Base-by-base conservation (phyloP, 2,888 invertebrate genomes). In the Muscina levida region DNA sequence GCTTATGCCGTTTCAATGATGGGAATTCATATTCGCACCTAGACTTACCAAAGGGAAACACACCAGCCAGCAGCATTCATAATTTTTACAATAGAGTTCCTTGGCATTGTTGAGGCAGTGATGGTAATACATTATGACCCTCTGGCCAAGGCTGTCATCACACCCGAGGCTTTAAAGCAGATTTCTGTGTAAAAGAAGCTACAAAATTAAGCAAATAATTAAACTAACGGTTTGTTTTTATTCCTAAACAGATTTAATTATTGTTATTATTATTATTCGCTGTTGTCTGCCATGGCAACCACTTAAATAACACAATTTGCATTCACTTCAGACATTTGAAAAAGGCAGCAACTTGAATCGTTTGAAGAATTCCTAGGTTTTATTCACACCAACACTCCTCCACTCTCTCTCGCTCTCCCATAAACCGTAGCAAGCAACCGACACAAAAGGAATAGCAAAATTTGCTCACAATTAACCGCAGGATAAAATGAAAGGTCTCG, bases 291-390 rank as follows among this genome's bases (percentile, higher is more conserved):
- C 19, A 19, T 39, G 37, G 62, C 62, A n/a, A n/a, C n/a, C n/a
- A 65, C 22, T 42, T 39, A 42, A 26, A 59, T 68, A 74, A 74
- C 48, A 67, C 46, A 68, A 75, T 75, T 75, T 68, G 42, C 68
- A 75, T 68, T 10, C 75, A 62, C 68, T 75, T 68, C 59, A 68
- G 75, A 75, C 75, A 75, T 51, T 39, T 39, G n/a, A 51, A 62
- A 13, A 67, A 48, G 57, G 31, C 17, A 46, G 39, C 62, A 62
- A 31, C 62, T 62, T 51, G 53, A 56, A 56, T 39, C 11, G 22
- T n/a, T 31, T 17, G 13, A 59, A 53, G 15, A 26, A 65, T 31
- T 31, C 31, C 31, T 31, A 8, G 37, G 8, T 44, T 17, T n/a
- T 56, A 10, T 17, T 70, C 53, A 3, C 22, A 13, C 53, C 19